phyloP scores from a whole-genome alignment of 2,888 invertebrate species.

The Tetropium fuscum region DNA sequence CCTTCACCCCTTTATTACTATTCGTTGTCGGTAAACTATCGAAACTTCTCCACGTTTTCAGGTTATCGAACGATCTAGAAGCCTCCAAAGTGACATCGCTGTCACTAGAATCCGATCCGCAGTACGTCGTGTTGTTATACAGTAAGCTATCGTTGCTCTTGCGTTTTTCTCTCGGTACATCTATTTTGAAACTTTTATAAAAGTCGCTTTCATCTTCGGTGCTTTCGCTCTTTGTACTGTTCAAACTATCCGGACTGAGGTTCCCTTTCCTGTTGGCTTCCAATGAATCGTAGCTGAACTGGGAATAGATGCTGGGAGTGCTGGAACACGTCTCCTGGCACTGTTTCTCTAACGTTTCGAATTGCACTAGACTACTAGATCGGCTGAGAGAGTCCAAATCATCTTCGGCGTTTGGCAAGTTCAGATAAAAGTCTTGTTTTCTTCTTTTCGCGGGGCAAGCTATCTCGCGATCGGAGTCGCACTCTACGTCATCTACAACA shows the following conservation, averaged over 20 bases:
- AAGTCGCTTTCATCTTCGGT: constrained; percentile 59
- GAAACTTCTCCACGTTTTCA: constrained; percentile 65
- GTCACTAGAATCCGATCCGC: constrained; percentile 65
- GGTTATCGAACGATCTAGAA: constrained; percentile 62
- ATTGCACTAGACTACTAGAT: constrained; percentile 85
- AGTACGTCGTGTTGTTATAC: constrained; percentile 55
- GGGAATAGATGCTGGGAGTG: constrained; percentile 67
- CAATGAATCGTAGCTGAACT: constrained; percentile 69
- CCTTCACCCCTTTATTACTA: constrained; percentile 40
- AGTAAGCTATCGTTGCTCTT: constrained; percentile 50
- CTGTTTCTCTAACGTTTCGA: constrained; percentile 84
- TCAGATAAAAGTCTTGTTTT: constrained; percentile 69
- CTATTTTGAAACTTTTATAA: constrained; percentile 59
- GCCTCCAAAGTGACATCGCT: constrained; percentile 58
- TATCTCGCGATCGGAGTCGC: constrained; percentile 80
- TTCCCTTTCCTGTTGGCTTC: constrained; percentile 63
- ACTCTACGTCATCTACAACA: constrained; percentile 70
- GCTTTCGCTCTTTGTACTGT: constrained; percentile 59
- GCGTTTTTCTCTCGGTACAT: constrained; percentile 48
- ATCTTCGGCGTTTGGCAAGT: constrained; percentile 56
- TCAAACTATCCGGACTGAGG: constrained; percentile 69
- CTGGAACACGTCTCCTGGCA: constrained; percentile 68
- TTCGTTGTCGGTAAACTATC: constrained; percentile 58
- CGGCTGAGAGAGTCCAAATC: constrained; percentile 76
- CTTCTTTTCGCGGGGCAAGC: constrained; percentile 81